These are phyloP conservation scores for Cybosia mesomella DNA, from an alignment of 2,888 invertebrate species.

Conservation along the genomic window DNA sequence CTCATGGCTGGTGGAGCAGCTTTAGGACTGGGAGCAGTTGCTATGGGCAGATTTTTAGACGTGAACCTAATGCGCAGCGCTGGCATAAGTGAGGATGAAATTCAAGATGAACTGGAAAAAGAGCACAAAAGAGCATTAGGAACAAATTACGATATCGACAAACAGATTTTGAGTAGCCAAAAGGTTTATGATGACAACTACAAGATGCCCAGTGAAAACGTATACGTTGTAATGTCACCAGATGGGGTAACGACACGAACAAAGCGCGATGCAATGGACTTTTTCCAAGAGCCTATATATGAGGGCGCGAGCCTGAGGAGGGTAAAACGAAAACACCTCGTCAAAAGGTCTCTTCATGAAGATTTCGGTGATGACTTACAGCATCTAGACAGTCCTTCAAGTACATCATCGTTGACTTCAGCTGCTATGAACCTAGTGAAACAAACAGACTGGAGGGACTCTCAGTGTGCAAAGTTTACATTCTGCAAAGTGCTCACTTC, in stretches of 20 bases:
- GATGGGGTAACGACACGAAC: conserved; percentile 69
- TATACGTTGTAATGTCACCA: conserved; percentile 84
- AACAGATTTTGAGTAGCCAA: conserved; percentile 76
- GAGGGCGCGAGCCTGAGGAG: conserved; percentile 59
- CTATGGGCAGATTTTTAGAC: conserved; percentile 91
- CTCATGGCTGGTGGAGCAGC: conserved; percentile 94
- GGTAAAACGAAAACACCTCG: conserved; percentile 67
- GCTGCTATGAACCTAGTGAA: conserved; percentile 81
- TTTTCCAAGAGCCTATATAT: conserved; percentile 64
- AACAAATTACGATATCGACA: conserved; percentile 77
- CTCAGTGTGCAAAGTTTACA: conserved; percentile 92
- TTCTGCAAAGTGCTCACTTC: conserved; percentile 92
- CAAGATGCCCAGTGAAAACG: conserved; percentile 85
- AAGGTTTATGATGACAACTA: conserved; percentile 82
- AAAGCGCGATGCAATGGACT: conserved; percentile 70
- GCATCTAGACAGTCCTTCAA: conserved; percentile 64
- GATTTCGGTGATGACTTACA: conserved; percentile 81
- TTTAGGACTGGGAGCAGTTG: conserved; percentile 92
- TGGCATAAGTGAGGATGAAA: conserved; percentile 73
- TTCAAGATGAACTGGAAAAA: conserved; percentile 77
- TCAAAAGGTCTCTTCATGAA: conserved; percentile 70
- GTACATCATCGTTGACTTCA: conserved; percentile 70
- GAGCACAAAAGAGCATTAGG: conserved; percentile 87
- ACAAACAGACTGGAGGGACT: conserved; percentile 90
- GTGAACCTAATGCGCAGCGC: conserved; percentile 88